Evolutionary conservation across 1,140 invertebrate genomes (phyloP).

Genomic region (Platyscapa corneri): DNA sequence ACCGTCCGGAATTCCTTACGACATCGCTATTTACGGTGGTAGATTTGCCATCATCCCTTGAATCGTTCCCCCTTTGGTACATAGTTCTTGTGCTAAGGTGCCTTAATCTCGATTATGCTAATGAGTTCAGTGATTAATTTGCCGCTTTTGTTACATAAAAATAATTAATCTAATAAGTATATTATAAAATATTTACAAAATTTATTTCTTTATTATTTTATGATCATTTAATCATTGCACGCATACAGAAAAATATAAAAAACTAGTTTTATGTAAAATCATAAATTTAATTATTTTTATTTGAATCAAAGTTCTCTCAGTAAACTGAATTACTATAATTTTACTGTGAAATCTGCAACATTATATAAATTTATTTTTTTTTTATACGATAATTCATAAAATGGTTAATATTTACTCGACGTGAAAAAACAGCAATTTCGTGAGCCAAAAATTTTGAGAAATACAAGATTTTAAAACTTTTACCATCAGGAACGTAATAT

Average conservation of each 20-base stretch:
- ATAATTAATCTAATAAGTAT: too few species aligned
- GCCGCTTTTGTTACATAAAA: background rate
- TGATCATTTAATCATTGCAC: too few species aligned
- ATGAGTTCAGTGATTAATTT: background rate
- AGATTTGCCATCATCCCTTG: background rate
- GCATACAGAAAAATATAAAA: too few species aligned
- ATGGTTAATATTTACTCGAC: background rate
- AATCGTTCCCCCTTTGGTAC: background rate
- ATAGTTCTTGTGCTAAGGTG: background rate
- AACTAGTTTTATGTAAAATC: too few species aligned
- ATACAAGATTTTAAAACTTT: background rate
- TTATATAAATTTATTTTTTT: background rate
- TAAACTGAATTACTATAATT: too few species aligned
- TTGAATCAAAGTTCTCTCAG: too few species aligned
- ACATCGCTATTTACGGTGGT: background rate
- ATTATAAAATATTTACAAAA: too few species aligned
- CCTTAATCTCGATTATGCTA: background rate
- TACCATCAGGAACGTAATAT: background rate
- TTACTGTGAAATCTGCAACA: background rate
- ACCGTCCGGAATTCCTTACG: background rate
- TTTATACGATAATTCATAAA: background rate
- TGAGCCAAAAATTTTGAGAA: background rate
- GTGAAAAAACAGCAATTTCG: background rate
- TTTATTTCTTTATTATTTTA: too few species aligned
- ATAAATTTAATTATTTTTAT: too few species aligned